A percentile compares a stretch with the other conserved stretches of the same genome.
phyloP scores from a whole-genome alignment of 2,888 invertebrate genomes.

The Nezara viridula region DNA sequence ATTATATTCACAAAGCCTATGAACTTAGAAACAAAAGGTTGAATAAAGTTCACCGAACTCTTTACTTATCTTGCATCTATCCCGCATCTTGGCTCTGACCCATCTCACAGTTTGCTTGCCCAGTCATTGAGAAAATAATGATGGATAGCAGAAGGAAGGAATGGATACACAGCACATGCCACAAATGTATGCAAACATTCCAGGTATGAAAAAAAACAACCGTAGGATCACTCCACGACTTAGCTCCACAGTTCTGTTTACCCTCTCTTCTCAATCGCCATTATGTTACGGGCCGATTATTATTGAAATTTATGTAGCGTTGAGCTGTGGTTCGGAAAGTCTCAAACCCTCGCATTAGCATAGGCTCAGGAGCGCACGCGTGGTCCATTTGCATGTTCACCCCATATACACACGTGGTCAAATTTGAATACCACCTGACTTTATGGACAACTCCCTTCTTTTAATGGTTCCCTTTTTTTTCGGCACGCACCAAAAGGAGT shows the following conservation, averaged over 20 bases:
- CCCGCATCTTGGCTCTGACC: too few relatives aligned
- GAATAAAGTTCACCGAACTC: slow-evolving; percentile 4
- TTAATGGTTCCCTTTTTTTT: slow-evolving; percentile 27
- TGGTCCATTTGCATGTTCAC: slow-evolving; percentile 52
- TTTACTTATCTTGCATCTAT: background rate
- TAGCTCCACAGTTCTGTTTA: slow-evolving; percentile 22
- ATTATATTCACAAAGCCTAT: background rate
- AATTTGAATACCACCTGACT: slow-evolving; percentile 57
- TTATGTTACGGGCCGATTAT: slow-evolving; percentile 25
- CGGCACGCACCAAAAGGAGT: slow-evolving; percentile 49
- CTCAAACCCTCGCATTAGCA: slow-evolving; percentile 47
- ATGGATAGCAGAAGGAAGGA: background rate
- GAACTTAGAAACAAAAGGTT: background rate
- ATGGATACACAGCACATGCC: background rate
- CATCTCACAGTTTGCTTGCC: background rate
- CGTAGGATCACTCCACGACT: background rate
- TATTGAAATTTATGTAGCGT: slow-evolving; percentile 49
- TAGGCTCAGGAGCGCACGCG: slow-evolving; percentile 49
- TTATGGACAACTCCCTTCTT: slow-evolving; percentile 23
- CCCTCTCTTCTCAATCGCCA: slow-evolving; percentile 24
- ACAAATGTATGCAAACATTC: slow-evolving; percentile 8
- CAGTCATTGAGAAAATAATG: background rate
- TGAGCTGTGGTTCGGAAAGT: slow-evolving; percentile 46
- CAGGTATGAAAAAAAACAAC: slow-evolving; percentile 4
- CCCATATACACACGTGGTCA: slow-evolving; percentile 40